Conservation (phyloP, 2,113 vertebrate species). For the Sorex araneus region DNA sequence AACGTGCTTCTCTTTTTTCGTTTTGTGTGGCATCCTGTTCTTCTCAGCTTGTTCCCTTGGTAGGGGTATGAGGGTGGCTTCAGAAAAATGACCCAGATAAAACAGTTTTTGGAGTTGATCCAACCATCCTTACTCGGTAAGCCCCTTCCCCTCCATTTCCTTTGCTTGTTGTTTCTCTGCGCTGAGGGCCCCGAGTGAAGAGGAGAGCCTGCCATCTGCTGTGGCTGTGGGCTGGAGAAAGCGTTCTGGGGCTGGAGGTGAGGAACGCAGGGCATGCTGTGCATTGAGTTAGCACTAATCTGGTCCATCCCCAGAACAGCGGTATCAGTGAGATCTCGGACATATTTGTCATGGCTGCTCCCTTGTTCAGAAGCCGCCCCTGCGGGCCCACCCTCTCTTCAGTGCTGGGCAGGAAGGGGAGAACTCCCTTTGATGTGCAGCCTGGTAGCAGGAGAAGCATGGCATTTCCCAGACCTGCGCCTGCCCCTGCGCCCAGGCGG, state of each 20-base stretch:
- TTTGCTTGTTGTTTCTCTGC: background rate
- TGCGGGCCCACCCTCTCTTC: constrained; percentile 30
- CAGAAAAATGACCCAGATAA: background rate
- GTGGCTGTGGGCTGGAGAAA: background rate
- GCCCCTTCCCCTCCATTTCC: background rate
- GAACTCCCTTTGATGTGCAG: constrained; percentile 70
- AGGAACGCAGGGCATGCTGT: background rate
- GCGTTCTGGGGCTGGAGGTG: background rate
- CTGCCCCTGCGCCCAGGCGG: background rate
- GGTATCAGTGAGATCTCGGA: constrained; percentile 70
- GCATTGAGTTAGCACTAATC: constrained; percentile 21
- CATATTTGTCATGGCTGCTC: constrained; percentile 53
- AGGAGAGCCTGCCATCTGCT: background rate
- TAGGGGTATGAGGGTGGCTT: background rate
- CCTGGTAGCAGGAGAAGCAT: constrained; percentile 52
- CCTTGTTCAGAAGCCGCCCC: constrained; percentile 55
- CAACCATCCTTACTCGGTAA: accelerated
- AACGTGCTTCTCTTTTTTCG: background rate
- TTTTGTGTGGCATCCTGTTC: background rate
- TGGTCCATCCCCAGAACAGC: constrained; percentile 34
- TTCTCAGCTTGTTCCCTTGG: background rate
- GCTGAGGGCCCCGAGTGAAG: background rate
- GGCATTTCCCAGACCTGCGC: background rate
- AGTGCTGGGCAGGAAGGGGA: constrained; percentile 44
- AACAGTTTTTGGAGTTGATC: background rate